Conservation (phyloP, 2,113 vertebrate species). For the Globicephala melas region DNA sequence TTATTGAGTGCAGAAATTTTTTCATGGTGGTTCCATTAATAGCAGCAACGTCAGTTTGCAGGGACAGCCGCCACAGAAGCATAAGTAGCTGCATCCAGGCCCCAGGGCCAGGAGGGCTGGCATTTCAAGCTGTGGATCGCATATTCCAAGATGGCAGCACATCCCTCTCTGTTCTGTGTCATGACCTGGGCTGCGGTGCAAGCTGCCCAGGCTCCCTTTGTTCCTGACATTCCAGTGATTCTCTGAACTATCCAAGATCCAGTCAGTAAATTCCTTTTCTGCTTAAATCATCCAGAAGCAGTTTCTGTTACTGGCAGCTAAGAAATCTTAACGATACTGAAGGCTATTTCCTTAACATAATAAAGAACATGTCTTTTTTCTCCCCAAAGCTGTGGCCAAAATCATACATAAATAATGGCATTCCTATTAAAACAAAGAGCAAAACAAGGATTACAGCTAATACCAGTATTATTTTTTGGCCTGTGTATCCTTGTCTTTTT, state of each 20-base stretch:
- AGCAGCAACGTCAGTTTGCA: not conserved
- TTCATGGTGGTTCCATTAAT: not conserved
- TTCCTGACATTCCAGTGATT: not conserved
- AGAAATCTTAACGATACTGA: not conserved
- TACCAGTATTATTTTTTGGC: not conserved
- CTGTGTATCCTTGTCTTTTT: not conserved
- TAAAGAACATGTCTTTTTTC: not conserved
- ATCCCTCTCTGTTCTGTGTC: not conserved
- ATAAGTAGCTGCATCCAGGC: not conserved
- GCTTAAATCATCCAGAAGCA: not conserved
- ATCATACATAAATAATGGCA: not conserved
- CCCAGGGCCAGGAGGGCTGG: not conserved
- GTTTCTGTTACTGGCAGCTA: slow-evolving; percentile 1
- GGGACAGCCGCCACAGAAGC: not conserved
- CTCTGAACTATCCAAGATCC: not conserved
- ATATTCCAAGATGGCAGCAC: not conserved
- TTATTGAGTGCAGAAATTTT: not conserved
- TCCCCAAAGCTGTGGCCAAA: not conserved
- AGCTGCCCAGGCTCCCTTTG: not conserved
- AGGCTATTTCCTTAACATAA: not conserved
- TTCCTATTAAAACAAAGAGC: not conserved
- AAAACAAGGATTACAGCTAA: not conserved
- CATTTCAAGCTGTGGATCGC: rapidly evolving
- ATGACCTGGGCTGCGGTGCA: not conserved
- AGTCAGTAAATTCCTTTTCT: not conserved